Evolutionary conservation across 2,113 vertebrate genomes (phyloP), one percentile per base, ranked within the genome.

Genomic region (Rhinogobius similis): DNA sequence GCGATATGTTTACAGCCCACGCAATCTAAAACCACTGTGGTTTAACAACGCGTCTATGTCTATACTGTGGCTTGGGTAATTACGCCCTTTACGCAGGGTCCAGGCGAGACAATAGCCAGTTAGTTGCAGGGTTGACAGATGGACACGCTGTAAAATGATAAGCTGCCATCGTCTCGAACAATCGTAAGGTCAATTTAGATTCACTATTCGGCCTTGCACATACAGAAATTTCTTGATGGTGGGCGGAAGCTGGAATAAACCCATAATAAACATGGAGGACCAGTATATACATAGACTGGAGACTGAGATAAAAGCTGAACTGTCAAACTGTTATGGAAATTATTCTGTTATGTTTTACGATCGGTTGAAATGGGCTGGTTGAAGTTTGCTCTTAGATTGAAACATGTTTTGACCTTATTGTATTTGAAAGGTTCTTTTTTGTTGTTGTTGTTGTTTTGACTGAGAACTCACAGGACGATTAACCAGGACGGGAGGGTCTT

Each of bases 1-100:
- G 64, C 75, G 73, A 63, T 41, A 68, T 67, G 65, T 55, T 61
- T 58, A 24, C 71, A 27, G 21, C 23, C 21, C 0, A 64, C 52
- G 67, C 20, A 12, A 14, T 24, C 68, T 71, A 13, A 56, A 58
- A 29, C 10, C 7, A 24, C 23, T 8, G 24, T 29, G 24, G 55
- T 55, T 55, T 24, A 24, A 29, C 1, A 6, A 58, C 10, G 23
- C 52, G 14, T 23, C n/a, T 58, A 29, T 18, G 13, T 29, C 14
- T 58, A 1, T 20, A 58, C 55, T 14, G 14, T 18, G 24, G 24
- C 24, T 18, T 3, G 26, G 13, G 26, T 26, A 58, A 58, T 18
- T 58, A 18, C 13, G 5, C 14, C 12, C 13, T 29, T 18, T 58
- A 3, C 1, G 53, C 13, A 12, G 1, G 53, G 53, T 27, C 6